Evolutionary conservation across 2,888 invertebrate species (phyloP).

Genomic region (Thymelicus acteon): DNA sequence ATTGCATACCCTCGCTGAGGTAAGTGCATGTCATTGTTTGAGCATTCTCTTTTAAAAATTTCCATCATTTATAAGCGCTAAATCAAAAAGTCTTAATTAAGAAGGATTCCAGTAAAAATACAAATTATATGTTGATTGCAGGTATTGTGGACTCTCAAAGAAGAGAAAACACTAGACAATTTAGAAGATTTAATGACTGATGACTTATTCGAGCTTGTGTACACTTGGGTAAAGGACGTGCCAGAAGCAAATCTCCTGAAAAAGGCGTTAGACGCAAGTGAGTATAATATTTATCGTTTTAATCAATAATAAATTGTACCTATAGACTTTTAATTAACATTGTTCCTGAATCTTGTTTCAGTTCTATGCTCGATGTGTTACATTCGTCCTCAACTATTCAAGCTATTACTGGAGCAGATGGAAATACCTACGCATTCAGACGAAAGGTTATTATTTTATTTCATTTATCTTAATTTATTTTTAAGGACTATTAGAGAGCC

Average conservation of each 20-base stretch:
- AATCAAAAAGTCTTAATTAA: too few species aligned
- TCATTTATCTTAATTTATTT: neutral
- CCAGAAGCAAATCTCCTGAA: constrained; percentile 90
- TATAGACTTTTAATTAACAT: neutral
- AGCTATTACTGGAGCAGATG: constrained; percentile 89
- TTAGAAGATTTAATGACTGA: constrained; percentile 88
- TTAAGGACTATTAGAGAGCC: too few species aligned
- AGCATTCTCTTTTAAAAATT: too few species aligned
- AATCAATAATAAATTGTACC: too few species aligned
- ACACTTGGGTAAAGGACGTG: constrained; percentile 90
- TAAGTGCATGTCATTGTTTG: constrained; percentile 55
- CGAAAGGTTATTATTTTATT: constrained; percentile 60
- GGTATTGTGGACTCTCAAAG: constrained; percentile 86
- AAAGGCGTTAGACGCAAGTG: constrained; percentile 91
- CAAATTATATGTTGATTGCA: constrained; percentile 42
- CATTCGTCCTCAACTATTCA: constrained; percentile 91
- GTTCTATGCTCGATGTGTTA: constrained; percentile 94
- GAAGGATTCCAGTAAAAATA: neutral
- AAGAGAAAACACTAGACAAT: constrained; percentile 86
- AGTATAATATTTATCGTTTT: constrained; percentile 42
- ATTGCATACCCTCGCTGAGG: constrained; percentile 92
- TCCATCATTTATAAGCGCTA: too few species aligned
- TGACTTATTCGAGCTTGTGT: constrained; percentile 90
- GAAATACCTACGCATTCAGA: constrained; percentile 83
- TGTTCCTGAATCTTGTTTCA: constrained; percentile 51